A percentile compares a stretch with the other conserved stretches of the same genome.
Conservation (phyloP, 2,888 invertebrate genomes). For the Tetramorium bicarinatum region DNA sequence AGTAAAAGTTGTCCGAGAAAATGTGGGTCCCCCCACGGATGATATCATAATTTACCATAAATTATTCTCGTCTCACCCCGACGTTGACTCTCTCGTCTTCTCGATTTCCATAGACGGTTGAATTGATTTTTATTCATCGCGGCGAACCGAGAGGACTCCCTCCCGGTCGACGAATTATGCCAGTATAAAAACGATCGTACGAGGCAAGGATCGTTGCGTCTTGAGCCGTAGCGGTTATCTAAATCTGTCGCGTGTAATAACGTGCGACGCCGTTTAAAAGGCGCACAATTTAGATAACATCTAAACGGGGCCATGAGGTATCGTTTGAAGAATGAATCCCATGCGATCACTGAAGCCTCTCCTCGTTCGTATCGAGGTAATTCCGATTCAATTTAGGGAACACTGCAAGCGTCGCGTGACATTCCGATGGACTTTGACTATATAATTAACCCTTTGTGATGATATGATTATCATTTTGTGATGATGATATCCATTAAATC, state of each 20-base stretch:
- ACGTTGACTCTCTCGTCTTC: slow-evolving; percentile 1
- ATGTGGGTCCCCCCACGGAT: not conserved
- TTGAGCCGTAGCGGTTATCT: slow-evolving; percentile 44
- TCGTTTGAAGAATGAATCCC: slow-evolving; percentile 38
- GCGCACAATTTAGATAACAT: slow-evolving; percentile 59
- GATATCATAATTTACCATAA: slow-evolving; percentile 12
- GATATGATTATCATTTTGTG: not conserved
- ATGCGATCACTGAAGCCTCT: slow-evolving; percentile 16
- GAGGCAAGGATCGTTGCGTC: slow-evolving; percentile 6
- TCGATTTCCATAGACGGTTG: slow-evolving; percentile 30
- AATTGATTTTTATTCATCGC: slow-evolving; percentile 57
- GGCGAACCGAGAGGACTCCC: slow-evolving; percentile 31
- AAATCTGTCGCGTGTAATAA: slow-evolving; percentile 65
- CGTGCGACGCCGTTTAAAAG: slow-evolving; percentile 56
- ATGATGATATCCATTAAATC: not conserved
- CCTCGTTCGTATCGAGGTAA: slow-evolving; percentile 19
- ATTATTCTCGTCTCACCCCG: slow-evolving; percentile 11
- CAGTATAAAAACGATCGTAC: slow-evolving; percentile 49
- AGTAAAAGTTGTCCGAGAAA: not conserved
- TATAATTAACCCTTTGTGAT: slow-evolving; percentile 36
- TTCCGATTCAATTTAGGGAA: slow-evolving; percentile 59
- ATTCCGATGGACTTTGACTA: slow-evolving; percentile 36
- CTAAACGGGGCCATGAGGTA: slow-evolving; percentile 44
- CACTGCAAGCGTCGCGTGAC: slow-evolving; percentile 40
- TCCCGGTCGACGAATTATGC: slow-evolving; percentile 42